Evolutionary conservation across 2,113 vertebrate genomes (phyloP), one percentile per base, ranked within the genome.

Genomic region (Gnathonemus longibarbis): DNA sequence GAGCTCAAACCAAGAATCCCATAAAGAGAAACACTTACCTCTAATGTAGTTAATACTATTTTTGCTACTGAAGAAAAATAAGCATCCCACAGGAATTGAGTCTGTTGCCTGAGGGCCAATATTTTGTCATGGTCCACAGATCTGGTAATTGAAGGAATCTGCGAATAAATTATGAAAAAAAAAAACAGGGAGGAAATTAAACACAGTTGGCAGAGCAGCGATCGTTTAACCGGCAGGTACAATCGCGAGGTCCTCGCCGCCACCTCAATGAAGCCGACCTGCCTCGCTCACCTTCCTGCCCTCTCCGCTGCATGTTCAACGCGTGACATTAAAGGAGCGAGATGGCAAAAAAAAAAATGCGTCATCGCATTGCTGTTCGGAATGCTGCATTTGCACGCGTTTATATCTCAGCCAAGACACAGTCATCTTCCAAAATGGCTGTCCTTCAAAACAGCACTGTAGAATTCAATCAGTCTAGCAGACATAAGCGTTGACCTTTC

Each of bases 51-150:
- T 93, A 94, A 93, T 93, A 96, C 95, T 92, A 96, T 96, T 93
- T 96, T 96, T 91, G 95, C 93, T 84, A 96, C 96, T 5, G 96
- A 96, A 77, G 96, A 96, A 91, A 96, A 96, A 93, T 96, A 96
- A 91, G 96, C 95, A 24, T 96, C 96, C 96, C 96, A 96, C 42
- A 96, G 95, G 94, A 96, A 95, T 93, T 96, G 95, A 58, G 95
- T 96, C 94, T 95, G 95, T 91, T 96, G 95, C 91, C 93, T 91
- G 89, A 96, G 94, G n/a, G 93, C 94, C 94, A 95, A 45, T 93
- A 96, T 96, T 93, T 93, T 94, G 94, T 95, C 95, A 90, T 91
- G 92, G 92, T 94, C 92, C 93, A 96, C 93, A 0, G 95, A 96
- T 58, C 95, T 93, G 77, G 93, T 95, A 91, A 96, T 95, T 91